Base-by-base conservation (phyloP, 2,113 vertebrate species). In the Lichenostomus cassidix region DNA sequence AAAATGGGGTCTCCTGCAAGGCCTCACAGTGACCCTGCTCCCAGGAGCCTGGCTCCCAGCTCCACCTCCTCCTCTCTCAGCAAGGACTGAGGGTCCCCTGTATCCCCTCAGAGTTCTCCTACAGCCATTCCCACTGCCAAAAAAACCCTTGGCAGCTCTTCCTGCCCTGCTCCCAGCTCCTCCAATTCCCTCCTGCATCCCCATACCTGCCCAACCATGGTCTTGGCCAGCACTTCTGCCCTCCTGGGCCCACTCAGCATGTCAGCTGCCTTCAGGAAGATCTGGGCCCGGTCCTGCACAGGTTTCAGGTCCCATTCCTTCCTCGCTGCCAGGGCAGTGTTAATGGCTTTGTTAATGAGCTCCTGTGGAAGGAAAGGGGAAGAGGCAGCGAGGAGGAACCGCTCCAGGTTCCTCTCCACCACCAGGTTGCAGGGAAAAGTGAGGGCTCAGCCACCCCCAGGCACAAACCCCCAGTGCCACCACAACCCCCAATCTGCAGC, bases 241-340 rank as follows among this genome's bases (percentile, higher is more conserved):
- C 99, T 97, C 92, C 95, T 97, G 0, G 98, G 98, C 39, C 99
- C 98, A 0, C 98, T 98, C 95, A 99, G 98, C 83, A 98, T 46
- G 29, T 99, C 99, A 0, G 99, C 99, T 0, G 99, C 99, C 96
- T 97, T 99, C 94, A 99, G 98, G 82, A 99, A 98, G 89, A 99
- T 93, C 97, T 99, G 98, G 0, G 99, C 99, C 20, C 99, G 94
- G 95, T 99, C 99, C 77, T 98, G 96, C 11, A 99, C 86, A 0
- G 99, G 99, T 60, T 97, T 99, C 83, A 99, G 97, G 98, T 99
- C 99, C 99, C 99, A 99, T 28, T 99, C 99, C 59, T 91, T 98
- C 90, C 99, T 98, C 0, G 98, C 99, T 0, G 98, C 98, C 94
- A 99, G 27, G 1, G 99, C 98, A 0, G 98, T 98, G 1, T 94